Percentiles rank a stretch among this genome's conserved stretches.
These are phyloP conservation scores for Idaea dimidiata DNA, from an alignment of 2,888 invertebrate genomes.

Conservation along the genomic window DNA sequence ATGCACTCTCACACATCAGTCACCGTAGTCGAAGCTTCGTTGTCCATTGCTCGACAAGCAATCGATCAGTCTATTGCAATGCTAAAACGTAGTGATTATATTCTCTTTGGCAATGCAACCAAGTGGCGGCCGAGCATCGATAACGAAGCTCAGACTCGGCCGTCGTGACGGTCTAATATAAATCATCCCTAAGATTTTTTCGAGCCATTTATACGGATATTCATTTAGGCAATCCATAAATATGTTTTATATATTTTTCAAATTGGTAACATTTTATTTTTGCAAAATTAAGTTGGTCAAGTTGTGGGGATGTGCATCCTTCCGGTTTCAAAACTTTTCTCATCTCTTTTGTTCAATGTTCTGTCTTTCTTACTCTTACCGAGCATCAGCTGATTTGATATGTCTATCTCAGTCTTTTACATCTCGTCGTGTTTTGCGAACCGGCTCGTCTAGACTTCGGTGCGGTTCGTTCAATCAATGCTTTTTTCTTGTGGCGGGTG, in stretches of 20 bases:
- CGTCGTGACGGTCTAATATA: too few species aligned
- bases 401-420: conserved; percentile 52
- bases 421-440: conserved; percentile 24
- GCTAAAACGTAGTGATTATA: too few species aligned
- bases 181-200: too few species aligned
- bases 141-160: too few species aligned
- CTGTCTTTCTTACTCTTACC: conserved; percentile 47
- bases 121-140: too few species aligned
- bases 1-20: too few species aligned
- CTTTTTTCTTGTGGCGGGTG: conserved; percentile 70
- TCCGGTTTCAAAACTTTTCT: conserved; percentile 47
- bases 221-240: too few species aligned
- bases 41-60: too few species aligned
- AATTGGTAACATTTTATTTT: conserved; percentile 11
- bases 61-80: too few species aligned
- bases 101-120: too few species aligned
- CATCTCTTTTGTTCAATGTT: conserved; percentile 47
- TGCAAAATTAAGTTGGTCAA: background rate
- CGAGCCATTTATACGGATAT: too few species aligned
- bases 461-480: conserved; percentile 60
- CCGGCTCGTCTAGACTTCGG: conserved; percentile 27
- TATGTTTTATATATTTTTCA: background rate
- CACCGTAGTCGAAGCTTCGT: too few species aligned
- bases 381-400: conserved; percentile 35
- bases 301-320: conserved; percentile 43